Conservation (phyloP, 2,113 vertebrate species). For the Elephas maximus region DNA sequence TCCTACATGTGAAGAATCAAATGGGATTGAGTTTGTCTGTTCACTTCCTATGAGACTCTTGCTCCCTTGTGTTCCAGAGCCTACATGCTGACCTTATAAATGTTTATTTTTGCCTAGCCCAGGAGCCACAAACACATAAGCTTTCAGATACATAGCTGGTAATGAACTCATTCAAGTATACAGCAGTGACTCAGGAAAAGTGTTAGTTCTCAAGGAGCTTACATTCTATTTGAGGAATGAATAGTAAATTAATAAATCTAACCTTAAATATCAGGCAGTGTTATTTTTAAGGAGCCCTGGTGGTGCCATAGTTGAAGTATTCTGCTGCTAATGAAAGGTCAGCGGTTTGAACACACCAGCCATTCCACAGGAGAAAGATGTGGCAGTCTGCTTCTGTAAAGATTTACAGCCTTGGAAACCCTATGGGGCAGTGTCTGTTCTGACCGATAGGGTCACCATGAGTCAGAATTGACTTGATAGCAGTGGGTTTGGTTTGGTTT, state of each 20-base stretch:
- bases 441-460: no score
- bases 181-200: background rate
- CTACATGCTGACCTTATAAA: background rate
- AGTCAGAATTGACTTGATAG: no score
- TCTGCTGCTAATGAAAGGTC: no score
- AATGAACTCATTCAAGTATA: background rate
- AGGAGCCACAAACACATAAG: background rate
- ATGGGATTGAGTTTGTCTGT: background rate
- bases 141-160: background rate
- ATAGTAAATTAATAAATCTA: background rate
- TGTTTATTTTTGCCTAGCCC: background rate
- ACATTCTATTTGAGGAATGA: background rate
- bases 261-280: no score
- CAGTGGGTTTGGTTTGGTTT: no score
- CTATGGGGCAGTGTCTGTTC: no score
- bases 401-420: no score
- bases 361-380: no score
- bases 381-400: no score
- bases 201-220: background rate
- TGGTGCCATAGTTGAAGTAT: no score
- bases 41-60: background rate
- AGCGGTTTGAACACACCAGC: no score
- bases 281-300: no score
- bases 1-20: background rate
- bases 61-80: background rate